Evolutionary conservation across 2,797 vertebrate species (phyloP), one percentile per base, ranked within the genome.

Genomic region (Dipus sagitta): DNA sequence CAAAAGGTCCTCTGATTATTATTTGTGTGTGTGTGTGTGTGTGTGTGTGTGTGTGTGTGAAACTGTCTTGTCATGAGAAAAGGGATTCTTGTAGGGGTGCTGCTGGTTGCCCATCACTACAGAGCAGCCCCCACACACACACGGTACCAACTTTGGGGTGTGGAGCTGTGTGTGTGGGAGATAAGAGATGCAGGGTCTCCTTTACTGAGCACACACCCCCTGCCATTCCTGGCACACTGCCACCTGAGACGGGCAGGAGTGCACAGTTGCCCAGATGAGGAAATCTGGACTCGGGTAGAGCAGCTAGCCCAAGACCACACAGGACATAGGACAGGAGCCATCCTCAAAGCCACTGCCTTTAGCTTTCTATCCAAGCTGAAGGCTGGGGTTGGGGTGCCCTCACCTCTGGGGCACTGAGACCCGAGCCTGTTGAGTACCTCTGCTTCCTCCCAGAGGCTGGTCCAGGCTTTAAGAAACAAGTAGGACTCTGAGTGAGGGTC

Each of bases 61-160:
- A 4, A 18, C 47, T 30, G 28, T 6, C 58, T 24, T 32, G 30
- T n/a, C 81, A 3, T 0, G 6, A 20, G 17, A 21, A 9, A 28
- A 14, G 34, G 23, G 3, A 8, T 28, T 54, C 67, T 9, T 0
- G 14, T 4, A 5, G 18, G 24, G 38, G 28, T 23, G 0, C 52
- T 28, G 11, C 21, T 24, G 4, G 78, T 6, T 23, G 28, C 47
- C 47, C 47, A 47, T 47, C 47, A 47, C 47, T 47, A 47, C 47
- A 47, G 47, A 47, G 8, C 47, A 5, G 6, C 47, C 47, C 47
- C 47, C 47, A 8, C 8, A 47, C 11, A 11, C 6, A 47, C 6
- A 47, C 9, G 47, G 47, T 47, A 47, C 47, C 47, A 47, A 47
- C 47, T 47, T 47, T 47, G 47, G 47, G 47, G 47, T 47, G 1